A percentile compares a stretch with the other conserved stretches of the same genome.
Evolutionary conservation across 2,113 vertebrate genomes (phyloP).

Genomic region (Pseudorectes ferrugineus): DNA sequence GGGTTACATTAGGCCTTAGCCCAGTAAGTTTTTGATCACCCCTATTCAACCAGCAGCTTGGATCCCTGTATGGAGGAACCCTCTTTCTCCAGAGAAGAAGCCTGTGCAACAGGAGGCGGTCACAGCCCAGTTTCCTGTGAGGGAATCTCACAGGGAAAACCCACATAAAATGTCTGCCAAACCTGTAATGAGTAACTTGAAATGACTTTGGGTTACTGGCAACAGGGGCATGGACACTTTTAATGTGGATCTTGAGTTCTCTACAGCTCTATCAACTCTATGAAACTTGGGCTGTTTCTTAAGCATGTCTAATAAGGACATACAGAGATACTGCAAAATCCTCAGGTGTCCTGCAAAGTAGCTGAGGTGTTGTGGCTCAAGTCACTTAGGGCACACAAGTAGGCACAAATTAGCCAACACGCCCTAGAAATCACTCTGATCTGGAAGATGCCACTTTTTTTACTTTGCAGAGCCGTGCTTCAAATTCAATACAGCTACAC

Average conservation of each 20-base stretch:
- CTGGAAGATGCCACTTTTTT: background rate
- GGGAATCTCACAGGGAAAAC: background rate
- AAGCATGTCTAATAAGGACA: background rate
- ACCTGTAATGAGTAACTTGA: background rate
- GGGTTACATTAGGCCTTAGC: background rate
- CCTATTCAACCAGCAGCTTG: background rate
- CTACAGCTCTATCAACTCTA: background rate
- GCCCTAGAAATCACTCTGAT: background rate
- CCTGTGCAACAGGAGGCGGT: rapidly evolving
- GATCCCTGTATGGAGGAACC: background rate
- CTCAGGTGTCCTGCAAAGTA: background rate
- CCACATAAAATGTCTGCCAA: background rate
- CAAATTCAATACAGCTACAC: background rate
- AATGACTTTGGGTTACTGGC: background rate
- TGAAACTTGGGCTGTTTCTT: background rate
- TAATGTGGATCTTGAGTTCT: background rate
- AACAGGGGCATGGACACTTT: background rate
- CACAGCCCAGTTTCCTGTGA: rapidly evolving
- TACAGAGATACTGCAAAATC: background rate
- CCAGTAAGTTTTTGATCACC: background rate
- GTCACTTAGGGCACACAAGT: background rate
- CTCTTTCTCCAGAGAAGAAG: background rate
- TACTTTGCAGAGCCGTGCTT: rapidly evolving
- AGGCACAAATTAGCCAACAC: background rate
- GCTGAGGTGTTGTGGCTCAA: background rate